Evolutionary conservation across 2,113 vertebrate genomes (phyloP).

Genomic region (Boleophthalmus pectinirostris): DNA sequence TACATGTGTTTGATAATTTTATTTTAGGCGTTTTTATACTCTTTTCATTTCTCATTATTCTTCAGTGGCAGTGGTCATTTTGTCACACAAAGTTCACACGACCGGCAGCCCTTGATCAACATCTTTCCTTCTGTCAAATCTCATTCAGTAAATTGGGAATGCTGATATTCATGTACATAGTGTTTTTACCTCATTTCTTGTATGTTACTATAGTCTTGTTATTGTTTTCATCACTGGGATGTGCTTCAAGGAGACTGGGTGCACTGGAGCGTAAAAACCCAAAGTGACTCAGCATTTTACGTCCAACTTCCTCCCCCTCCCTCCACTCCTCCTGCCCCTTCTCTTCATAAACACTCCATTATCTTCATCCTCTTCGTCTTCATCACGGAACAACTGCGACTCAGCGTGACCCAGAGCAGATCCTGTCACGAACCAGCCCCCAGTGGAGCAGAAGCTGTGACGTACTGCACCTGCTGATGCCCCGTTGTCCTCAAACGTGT

Average conservation of each 20-base stretch:
- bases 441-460: slow-evolving; percentile 27
- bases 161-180: too few species aligned
- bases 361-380: neutral
- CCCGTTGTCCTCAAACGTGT: neutral
- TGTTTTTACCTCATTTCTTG: too few species aligned
- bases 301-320: slow-evolving; percentile 3
- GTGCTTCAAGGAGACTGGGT: slow-evolving; percentile 31
- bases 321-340: slow-evolving; percentile 3
- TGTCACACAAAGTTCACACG: too few species aligned
- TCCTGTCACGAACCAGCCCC: slow-evolving; percentile 15
- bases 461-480: slow-evolving; percentile 6
- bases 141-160: too few species aligned
- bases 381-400: slow-evolving; percentile 39
- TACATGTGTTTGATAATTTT: too few species aligned
- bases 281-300: slow-evolving; percentile 47
- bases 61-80: too few species aligned
- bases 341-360: slow-evolving; percentile 4
- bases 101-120: too few species aligned
- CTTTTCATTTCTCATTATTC: too few species aligned
- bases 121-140: too few species aligned
- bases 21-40: too few species aligned
- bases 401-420: slow-evolving; percentile 42
- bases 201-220: neutral
- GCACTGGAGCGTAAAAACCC: slow-evolving; percentile 28
- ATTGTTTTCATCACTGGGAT: neutral